Base-by-base conservation (phyloP, 2,113 vertebrate species). In the Tetrax tetrax region DNA sequence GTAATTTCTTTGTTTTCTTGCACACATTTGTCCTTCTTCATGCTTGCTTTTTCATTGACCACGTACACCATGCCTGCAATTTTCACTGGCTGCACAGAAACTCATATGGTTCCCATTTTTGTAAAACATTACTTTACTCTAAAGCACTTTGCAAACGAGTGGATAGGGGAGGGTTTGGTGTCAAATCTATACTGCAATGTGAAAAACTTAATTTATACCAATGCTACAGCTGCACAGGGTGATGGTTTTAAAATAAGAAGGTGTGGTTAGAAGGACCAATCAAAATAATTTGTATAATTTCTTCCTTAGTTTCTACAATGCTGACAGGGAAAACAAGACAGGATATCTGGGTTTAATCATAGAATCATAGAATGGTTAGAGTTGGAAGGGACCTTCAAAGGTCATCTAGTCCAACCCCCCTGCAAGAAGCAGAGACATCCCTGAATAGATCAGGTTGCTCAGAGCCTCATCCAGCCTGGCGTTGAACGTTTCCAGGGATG, bases 61-160 rank as follows among this genome's bases (percentile, higher is more conserved):
- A 31, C 89, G 54, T 43, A 38, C 27, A 54, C 47, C n/a, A 72
- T 37, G 35, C 51, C 7, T 48, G 64, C 71, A 96, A 56, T 87
- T 97, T 98, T 97, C 93, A 90, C 88, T 91, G 80, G 70, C 94
- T 93, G 63, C 75, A 79, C 56, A 88, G 88, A 93, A 96, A 89
- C 59, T 71, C 93, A 97, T 87, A 89, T 92, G 87, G 80, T 95
- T 98, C 61, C 16, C 66, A 97, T 97, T 96, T 95, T 88, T 87
- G 61, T 54, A 96, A 96, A 97, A 87, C 77, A 90, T 70, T 95
- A 90, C 89, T 94, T 97, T 97, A 77, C 79, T 86, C 94, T 89
- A 96, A 93, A 96, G n/a, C 18, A 21, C 75, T 97, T 93, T 93
- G 51, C 64, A 94, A 96, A 85, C 53, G 31, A 89, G 65, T 60